These are phyloP conservation scores for Brachirus orientalis DNA, from an alignment of 2,113 vertebrate genomes.

Conservation along the genomic window DNA sequence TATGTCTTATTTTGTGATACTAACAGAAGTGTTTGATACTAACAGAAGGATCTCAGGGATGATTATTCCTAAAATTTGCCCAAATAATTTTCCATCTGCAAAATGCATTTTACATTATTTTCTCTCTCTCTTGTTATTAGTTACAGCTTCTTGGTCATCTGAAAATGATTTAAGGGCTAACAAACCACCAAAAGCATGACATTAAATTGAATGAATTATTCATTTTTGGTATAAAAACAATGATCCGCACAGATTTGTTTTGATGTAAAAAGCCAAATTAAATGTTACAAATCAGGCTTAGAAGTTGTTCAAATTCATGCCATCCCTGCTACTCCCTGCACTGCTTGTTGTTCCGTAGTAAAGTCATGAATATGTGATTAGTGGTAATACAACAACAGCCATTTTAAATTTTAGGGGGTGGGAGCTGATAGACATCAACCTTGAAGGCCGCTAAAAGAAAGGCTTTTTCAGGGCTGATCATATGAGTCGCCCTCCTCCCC, in stretches of 20 bases:
- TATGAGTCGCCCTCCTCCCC: slow-evolving; percentile 49
- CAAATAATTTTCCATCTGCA: neutral
- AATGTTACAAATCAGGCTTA: neutral
- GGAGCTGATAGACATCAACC: slow-evolving; percentile 63
- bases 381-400: slow-evolving; percentile 2
- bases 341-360: no score
- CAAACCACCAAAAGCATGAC: neutral
- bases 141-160: slow-evolving; percentile 17
- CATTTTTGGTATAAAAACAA: neutral
- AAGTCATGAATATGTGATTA: slow-evolving; percentile 16
- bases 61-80: neutral
- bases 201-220: slow-evolving; percentile 1
- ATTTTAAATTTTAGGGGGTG: slow-evolving; percentile 47
- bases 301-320: neutral
- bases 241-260: slow-evolving; percentile 1
- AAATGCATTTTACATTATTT: neutral
- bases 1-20: neutral
- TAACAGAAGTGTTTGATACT: neutral
- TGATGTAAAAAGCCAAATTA: neutral
- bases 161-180: slow-evolving; percentile 8
- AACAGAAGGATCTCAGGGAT: neutral
- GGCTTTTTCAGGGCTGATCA: slow-evolving; percentile 53
- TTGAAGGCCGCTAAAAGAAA: slow-evolving; percentile 55
- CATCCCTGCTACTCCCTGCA: neutral
- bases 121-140: neutral